Base-by-base conservation (phyloP, 2,113 vertebrate species). In the Microtus oregoni region DNA sequence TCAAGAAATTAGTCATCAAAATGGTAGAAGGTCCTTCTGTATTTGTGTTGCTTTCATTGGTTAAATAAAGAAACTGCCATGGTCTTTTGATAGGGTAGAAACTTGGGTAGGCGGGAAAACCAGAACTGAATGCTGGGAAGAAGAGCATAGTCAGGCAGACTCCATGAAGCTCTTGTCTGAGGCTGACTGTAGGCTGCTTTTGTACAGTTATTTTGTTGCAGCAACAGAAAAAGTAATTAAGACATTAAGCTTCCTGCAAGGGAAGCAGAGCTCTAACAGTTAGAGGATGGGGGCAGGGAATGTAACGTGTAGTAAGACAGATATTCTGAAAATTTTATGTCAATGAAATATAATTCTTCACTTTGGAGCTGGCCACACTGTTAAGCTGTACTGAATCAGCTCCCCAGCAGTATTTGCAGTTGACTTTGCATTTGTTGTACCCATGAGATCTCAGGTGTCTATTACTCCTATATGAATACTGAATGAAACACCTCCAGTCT, bases 321-420 rank as follows among this genome's bases (percentile, higher is more conserved):
- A 93, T 86, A 88, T 92, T 73, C 76, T 93, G 76, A 81, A 92
- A 65, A 82, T 28, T 58, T 35, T 79, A 89, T 88, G 58, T 9
- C 75, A 70, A 28, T 73, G 30, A 65, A 70, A 73, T 86, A 47
- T 35, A 63, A 68, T 77, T 92, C 41, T n/a, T 90, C 41, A 14
- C 12, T 82, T 8, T 38, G 68, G 61, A 88, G 38, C n/a, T 67
- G 73, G 61, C 3, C 35, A 35, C 14, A 14, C 44, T 50, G 65
- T 19, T 65, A 9, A 63, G 38, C 52, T 78, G 65, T 14, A 5
- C 38, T 14, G 52, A 3, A 19, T n/a, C 35, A 11, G 1, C 22
- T 89, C 86, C 24, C 47, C 20, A 52, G 7, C 55, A 89, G 22
- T 14, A 50, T 38, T 38, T 88, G 63, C 15, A 20, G 35, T 86